Base-by-base conservation (phyloP, 2,113 vertebrate genomes). In the Saccopteryx leptura region DNA sequence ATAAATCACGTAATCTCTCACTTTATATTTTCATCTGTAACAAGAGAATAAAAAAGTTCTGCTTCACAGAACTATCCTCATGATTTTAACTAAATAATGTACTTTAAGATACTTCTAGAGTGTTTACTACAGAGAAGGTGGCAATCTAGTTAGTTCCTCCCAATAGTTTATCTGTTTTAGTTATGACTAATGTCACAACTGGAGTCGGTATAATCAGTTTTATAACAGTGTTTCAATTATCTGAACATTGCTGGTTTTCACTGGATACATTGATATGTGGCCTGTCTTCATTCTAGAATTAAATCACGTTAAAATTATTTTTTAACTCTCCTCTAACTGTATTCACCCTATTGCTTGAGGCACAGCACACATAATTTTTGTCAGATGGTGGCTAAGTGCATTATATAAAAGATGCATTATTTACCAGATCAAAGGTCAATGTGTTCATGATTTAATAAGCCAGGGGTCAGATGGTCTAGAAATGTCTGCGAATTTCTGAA, bases 401-500 rank as follows among this genome's bases (percentile, higher is more conserved):
- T 97, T 97, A 83, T 97, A 97, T 96, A 98, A 97, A 97, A 89
- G 80, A 95, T 88, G 68, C 50, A 96, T 98, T 98, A 96, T 97
- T 98, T 98, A 97, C 92, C 66, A 95, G 75, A 90, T 75, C 88
- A 97, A 88, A 97, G 97, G 90, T 97, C 95, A 98, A 68, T 96
- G 89, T 95, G 69, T 92, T 98, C 97, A 94, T 97, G 94, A 98
- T 97, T 98, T 98, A 98, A 52, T 98, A 91, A 97, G 97, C 61
- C 90, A 94, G 86, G 84, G 95, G 93, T 97, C 93, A 96, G 90
- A 96, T 76, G 84, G 94, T 98, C 96, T 94, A 0, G 0, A 98
- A 98, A 97, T 97, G 83, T 93, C 95, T 98, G 95, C 81, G 80
- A 96, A 93, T 98, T 98, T 98, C 91, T 96, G 76, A 97, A 97